These are phyloP conservation scores for Apomyelois bistriatella DNA, from an alignment of 2,888 invertebrate genomes.

Conservation along the genomic window DNA sequence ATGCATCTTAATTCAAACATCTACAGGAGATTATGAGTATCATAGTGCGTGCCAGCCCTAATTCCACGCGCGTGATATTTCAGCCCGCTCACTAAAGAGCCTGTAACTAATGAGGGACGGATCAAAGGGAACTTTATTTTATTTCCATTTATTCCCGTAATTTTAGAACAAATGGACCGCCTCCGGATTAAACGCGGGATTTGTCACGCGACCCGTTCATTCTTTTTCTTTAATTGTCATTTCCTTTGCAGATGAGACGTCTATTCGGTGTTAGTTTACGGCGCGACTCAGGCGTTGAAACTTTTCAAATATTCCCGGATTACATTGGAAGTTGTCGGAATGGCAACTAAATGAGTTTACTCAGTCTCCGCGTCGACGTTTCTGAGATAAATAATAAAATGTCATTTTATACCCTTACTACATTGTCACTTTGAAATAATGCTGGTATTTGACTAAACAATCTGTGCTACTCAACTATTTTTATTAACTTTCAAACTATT, in stretches of 20 bases:
- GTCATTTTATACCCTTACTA: not conserved
- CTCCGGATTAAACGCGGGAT: constrained; percentile 16
- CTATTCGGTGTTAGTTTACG: constrained; percentile 1
- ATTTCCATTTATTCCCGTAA: constrained; percentile 17
- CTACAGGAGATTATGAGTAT: too few relatives aligned
- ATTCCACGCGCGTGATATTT: constrained; percentile 1
- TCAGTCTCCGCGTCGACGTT: not conserved
- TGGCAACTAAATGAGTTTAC: not conserved
- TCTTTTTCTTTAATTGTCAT: constrained; percentile 6
- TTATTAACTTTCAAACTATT: too few relatives aligned
- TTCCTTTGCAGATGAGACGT: not conserved
- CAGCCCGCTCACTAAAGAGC: constrained; percentile 11
- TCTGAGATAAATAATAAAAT: not conserved
- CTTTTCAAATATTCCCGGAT: constrained; percentile 5
- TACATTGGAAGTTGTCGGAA: not conserved
- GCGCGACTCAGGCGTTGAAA: not conserved
- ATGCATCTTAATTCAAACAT: too few relatives aligned
- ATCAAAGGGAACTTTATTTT: constrained; percentile 19
- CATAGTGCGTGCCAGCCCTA: not conserved
- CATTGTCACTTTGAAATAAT: not conserved
- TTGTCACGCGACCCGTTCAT: constrained; percentile 13
- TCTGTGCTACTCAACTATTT: too few relatives aligned
- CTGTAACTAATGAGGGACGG: constrained; percentile 18
- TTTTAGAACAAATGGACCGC: constrained; percentile 18
- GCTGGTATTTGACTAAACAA: too few relatives aligned